Evolutionary conservation across 1,140 invertebrate species (phyloP), one percentile per base, ranked within the genome.

Genomic region (Propsilocerus akamusi): DNA sequence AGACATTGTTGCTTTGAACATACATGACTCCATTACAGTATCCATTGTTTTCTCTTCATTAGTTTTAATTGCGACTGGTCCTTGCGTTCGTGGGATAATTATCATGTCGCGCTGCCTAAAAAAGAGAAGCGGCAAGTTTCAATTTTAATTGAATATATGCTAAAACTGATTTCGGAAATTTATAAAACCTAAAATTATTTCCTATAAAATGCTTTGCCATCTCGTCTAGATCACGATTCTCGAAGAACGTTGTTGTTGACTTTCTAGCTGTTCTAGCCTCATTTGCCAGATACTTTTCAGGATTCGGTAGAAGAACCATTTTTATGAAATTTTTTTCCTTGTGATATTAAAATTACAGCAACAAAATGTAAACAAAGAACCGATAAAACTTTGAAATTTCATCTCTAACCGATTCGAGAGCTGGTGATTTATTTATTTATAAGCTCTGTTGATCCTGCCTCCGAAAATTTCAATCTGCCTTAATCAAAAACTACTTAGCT

Each of bases 31-130:
- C 59, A 95, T 82, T 3, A 78, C 72, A 0, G 74, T 68, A 65
- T 92, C 84, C n/a, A 97, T 77, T 57, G 80, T 74, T 68, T 90
- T 87, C 61, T 93, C 86, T 64, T 92, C 85, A 56, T 83, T 81
- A 1, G 81, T 78, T 72, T 90, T 91, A 28, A 91, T 83, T 50
- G 75, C 65, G 4, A 83, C 72, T 6, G 82, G 83, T 8, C 80
- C 83, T 47, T 86, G 67, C 25, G 72, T 73, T 59, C 76, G 73
- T 8, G 87, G 87, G 60, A 92, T 83, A 49, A 91, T 77, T 20
- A 92, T 81, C 59, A 86, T 84, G 62, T 85, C 82, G 47, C 83
- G 69, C 62, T 75, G 85, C 56, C 79, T 70, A 25, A 70, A 66
- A 47, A 5, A 12, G 11, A 14, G 11, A 5, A 26, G 17, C 14